Evolutionary conservation across 2,797 vertebrate genomes (phyloP).

Genomic region (Pachyuromys duprasi): DNA sequence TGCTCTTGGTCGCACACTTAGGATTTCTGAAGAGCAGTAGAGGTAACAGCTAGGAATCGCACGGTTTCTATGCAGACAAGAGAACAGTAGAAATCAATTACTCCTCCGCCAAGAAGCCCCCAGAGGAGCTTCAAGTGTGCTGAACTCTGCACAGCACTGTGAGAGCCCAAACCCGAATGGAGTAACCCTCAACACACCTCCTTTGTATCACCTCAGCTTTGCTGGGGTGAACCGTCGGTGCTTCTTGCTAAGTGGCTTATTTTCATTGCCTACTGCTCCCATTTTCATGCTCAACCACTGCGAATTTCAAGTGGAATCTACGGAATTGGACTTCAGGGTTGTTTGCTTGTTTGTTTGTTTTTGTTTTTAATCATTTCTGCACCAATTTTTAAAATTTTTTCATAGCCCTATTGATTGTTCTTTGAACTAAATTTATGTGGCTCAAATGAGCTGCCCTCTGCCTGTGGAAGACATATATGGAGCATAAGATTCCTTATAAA

Average conservation of each 20-base stretch:
- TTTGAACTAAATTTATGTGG: constrained; percentile 91
- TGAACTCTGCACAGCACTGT: neutral
- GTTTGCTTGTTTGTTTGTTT: too few species aligned
- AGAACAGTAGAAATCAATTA: constrained; percentile 93
- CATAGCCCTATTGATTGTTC: constrained; percentile 82
- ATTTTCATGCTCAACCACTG: neutral
- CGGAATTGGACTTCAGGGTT: constrained; percentile 62
- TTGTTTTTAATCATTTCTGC: constrained; percentile 47
- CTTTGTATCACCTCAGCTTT: constrained; percentile 92
- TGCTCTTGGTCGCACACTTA: constrained; percentile 95
- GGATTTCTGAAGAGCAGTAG: constrained; percentile 99
- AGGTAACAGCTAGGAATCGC: constrained; percentile 99
- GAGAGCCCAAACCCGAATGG: neutral
- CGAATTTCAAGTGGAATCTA: neutral
- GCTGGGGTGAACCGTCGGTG: constrained; percentile 15
- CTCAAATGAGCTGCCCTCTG: neutral
- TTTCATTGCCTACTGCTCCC: neutral
- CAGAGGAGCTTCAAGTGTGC: neutral
- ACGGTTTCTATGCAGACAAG: constrained; percentile 98
- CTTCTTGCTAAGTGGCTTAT: neutral
- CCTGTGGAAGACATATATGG: neutral
- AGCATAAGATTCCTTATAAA: neutral
- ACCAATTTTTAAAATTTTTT: constrained; percentile 61
- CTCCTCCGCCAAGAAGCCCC: constrained; percentile 93
- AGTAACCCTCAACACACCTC: accelerated